These are phyloP conservation scores for Tetrapedia diversipes DNA, from an alignment of 2,888 invertebrate species.

Conservation along the genomic window DNA sequence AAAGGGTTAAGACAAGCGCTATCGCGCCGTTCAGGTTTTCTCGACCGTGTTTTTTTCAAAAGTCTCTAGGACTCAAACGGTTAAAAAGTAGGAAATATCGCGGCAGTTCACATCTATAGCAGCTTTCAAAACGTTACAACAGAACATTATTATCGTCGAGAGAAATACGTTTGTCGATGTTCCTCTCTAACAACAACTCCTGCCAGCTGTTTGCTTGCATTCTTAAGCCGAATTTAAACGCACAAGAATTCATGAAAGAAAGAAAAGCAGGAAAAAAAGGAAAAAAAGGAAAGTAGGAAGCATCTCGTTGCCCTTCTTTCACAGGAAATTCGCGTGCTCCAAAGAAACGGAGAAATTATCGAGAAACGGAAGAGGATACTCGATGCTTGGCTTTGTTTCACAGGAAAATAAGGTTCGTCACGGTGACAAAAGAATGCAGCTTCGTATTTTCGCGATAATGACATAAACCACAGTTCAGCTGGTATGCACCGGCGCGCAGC, in stretches of 20 bases:
- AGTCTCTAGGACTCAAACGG: no score
- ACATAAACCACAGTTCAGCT: slow-evolving; percentile 28
- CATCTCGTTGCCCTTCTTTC: neutral
- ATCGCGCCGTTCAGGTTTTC: no score
- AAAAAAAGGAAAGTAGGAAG: no score
- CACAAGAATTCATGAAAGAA: neutral
- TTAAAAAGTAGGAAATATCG: no score
- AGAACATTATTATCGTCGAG: neutral
- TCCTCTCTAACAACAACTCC: neutral
- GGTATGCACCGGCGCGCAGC: neutral
- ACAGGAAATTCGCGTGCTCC: neutral
- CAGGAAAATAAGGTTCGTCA: neutral
- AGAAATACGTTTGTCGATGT: slow-evolving; percentile 5
- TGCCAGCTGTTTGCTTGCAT: slow-evolving; percentile 4
- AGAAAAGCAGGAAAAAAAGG: no score
- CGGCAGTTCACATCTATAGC: neutral
- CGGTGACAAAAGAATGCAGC: neutral
- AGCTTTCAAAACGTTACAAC: slow-evolving; percentile 13
- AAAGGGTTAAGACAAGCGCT: no score
- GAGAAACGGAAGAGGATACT: neutral
- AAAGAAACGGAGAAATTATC: neutral
- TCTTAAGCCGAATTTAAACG: slow-evolving; percentile 21
- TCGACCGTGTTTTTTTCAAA: no score
- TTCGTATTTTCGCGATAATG: slow-evolving; percentile 27
- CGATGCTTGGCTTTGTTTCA: neutral